Evolutionary conservation across 2,888 invertebrate species (phyloP).

Genomic region (Brenthis daphne): DNA sequence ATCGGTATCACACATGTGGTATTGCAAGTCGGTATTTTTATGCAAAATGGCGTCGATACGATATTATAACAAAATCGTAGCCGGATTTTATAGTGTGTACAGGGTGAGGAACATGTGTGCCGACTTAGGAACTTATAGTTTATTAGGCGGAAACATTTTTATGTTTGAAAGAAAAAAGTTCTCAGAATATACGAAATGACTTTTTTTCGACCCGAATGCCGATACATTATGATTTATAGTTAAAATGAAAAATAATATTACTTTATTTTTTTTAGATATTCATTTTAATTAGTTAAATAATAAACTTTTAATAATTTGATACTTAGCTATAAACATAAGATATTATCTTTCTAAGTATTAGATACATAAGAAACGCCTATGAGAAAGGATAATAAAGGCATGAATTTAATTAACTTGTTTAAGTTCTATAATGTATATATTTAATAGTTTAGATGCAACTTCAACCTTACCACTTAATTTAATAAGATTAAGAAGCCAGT

Average conservation of each 20-base stretch:
- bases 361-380: no score
- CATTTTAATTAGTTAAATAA: no score
- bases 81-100: constrained; percentile 67
- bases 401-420: background rate
- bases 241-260: no score
- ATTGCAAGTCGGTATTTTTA: constrained; percentile 47
- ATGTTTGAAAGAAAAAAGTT: constrained; percentile 17
- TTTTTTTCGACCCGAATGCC: no score
- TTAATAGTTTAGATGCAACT: constrained; percentile 19
- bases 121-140: constrained; percentile 69
- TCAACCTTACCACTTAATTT: constrained; percentile 21
- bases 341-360: no score
- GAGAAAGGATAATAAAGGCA: background rate
- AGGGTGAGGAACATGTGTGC: constrained; percentile 70
- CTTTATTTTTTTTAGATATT: no score
- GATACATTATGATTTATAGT: no score
- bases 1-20: constrained; percentile 41
- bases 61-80: constrained; percentile 76
- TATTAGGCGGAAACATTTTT: constrained; percentile 69
- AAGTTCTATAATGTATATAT: background rate
- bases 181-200: background rate
- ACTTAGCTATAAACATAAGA: no score
- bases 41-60: constrained; percentile 75
- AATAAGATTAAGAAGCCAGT: constrained; percentile 36
- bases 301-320: no score